These are phyloP conservation scores for Bradypodion ventrale DNA, from an alignment of 2,797 vertebrate genomes.

Conservation along the genomic window DNA sequence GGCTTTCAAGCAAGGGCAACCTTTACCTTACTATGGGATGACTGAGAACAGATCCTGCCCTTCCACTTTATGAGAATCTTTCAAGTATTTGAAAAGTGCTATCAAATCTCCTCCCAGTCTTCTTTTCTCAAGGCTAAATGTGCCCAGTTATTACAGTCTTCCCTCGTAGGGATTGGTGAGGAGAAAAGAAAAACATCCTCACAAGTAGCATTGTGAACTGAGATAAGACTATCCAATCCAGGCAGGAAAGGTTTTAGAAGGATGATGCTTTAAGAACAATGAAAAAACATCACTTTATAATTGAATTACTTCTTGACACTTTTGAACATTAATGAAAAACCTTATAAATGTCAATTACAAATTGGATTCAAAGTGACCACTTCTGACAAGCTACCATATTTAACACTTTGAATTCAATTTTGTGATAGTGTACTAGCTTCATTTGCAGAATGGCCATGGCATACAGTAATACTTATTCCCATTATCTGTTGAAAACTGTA, in stretches of 20 bases:
- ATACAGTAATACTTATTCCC: neutral
- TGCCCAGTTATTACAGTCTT: too few species aligned
- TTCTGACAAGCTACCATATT: too few species aligned
- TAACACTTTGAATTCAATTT: neutral
- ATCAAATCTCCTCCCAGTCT: too few species aligned
- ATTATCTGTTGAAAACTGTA: neutral
- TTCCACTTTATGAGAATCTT: too few species aligned
- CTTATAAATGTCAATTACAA: neutral
- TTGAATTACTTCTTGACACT: neutral
- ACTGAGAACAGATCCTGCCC: too few species aligned
- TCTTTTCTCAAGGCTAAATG: too few species aligned
- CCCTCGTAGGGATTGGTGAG: too few species aligned
- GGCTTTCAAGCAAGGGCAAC: too few species aligned
- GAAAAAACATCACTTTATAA: neutral
- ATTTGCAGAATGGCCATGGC: neutral
- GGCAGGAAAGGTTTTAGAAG: neutral
- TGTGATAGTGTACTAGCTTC: neutral
- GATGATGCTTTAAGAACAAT: neutral
- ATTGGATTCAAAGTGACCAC: neutral
- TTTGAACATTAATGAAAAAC: neutral
- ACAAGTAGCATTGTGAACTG: neutral
- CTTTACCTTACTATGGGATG: too few species aligned
- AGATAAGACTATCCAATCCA: neutral
- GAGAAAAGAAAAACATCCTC: neutral
- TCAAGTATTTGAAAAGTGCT: too few species aligned